Conservation (phyloP, 1,140 invertebrate species). For the Orchestia grillus region DNA sequence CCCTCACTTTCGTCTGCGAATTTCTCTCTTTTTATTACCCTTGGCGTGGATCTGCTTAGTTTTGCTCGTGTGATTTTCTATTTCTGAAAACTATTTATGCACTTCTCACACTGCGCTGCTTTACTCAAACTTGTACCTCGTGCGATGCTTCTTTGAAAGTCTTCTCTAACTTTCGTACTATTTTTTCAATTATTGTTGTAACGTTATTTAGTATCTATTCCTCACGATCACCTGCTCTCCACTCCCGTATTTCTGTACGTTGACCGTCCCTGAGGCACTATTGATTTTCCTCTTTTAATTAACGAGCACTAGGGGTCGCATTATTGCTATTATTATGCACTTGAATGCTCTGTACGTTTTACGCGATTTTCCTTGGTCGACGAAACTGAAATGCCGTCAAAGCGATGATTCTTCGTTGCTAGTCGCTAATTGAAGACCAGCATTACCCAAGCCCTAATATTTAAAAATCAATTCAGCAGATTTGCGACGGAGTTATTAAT, state of each 20-base stretch:
- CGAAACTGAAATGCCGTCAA: neutral
- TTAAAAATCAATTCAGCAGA: neutral
- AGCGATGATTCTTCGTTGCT: neutral
- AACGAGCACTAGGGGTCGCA: neutral
- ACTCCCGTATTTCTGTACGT: neutral
- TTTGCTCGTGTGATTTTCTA: conserved; percentile 41
- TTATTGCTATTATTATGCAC: neutral
- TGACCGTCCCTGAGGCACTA: neutral
- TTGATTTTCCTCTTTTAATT: neutral
- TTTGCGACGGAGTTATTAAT: neutral
- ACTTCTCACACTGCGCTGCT: conserved; percentile 39
- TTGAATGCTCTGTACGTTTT: neutral
- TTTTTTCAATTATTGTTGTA: neutral
- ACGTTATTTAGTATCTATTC: neutral
- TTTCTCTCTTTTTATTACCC: conserved; percentile 50
- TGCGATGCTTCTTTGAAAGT: conserved; percentile 21
- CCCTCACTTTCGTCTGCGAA: conserved; percentile 48
- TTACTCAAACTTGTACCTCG: neutral
- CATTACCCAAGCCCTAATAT: neutral
- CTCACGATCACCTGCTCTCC: neutral
- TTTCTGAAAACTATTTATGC: neutral
- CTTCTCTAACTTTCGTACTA: conserved; percentile 9
- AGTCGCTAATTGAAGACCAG: neutral
- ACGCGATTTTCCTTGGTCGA: neutral
- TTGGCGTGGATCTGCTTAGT: conserved; percentile 54